Evolutionary conservation across 2,888 invertebrate genomes (phyloP).

Genomic region (Coleophora flavipennella): DNA sequence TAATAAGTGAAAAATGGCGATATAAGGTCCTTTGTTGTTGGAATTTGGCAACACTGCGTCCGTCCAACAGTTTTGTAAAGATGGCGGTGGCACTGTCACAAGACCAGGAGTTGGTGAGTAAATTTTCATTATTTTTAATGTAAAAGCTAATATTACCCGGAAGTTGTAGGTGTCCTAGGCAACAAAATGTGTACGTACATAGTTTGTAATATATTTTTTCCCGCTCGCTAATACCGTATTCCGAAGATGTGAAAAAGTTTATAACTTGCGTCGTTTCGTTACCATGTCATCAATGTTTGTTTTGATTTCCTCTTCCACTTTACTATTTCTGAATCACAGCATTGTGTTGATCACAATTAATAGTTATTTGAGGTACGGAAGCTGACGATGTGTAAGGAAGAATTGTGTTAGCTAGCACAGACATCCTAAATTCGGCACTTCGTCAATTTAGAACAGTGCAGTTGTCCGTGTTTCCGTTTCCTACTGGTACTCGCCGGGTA

Average conservation of each 20-base stretch:
- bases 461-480: constrained; percentile 3
- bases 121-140: constrained; percentile 12
- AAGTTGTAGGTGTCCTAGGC: background rate
- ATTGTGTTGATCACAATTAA: too few relatives aligned
- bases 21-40: too few relatives aligned
- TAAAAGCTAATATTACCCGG: too few relatives aligned
- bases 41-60: too few relatives aligned
- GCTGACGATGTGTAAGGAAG: too few relatives aligned
- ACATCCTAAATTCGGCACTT: too few relatives aligned
- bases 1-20: too few relatives aligned
- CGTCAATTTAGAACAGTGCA: too few relatives aligned
- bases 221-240: background rate
- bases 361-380: too few relatives aligned
- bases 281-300: constrained; percentile 70
- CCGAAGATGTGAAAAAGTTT: constrained; percentile 18
- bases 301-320: constrained; percentile 45
- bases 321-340: too few relatives aligned
- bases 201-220: background rate
- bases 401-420: too few relatives aligned
- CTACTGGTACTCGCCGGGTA: background rate
- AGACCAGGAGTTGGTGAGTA: constrained; percentile 84
- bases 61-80: constrained; percentile 29
- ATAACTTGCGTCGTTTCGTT: constrained; percentile 44
- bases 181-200: background rate
- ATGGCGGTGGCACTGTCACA: constrained; percentile 83